Evolutionary conservation across 1,140 invertebrate species (phyloP), one percentile per base, ranked within the genome.

Genomic region (Panagrolaimus sp.): DNA sequence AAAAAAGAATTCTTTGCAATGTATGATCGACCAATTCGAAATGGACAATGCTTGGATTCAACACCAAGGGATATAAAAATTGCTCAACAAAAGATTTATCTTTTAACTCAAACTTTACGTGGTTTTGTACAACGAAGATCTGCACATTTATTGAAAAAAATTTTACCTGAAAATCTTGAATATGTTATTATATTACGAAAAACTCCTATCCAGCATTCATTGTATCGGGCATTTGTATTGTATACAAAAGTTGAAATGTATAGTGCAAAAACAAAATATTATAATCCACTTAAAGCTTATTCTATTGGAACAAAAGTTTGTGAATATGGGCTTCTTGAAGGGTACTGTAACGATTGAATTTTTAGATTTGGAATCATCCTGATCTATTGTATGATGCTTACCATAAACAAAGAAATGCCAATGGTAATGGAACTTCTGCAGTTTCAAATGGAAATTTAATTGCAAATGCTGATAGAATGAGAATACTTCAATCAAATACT

Each of bases 361-460:
- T 68, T 58, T 81, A 90, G 89, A 98, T 99, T 74, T 98, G 95
- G 94, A 98, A 98, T 83, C 96, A 98, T 86, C 95, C 96, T 0
- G 96, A 98, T 85, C 90, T 98, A 63, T 83, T 98, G 43, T 94
- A 93, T 81, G 90, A 94, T 83, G 91, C 94, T 28, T 26, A 26
- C 24, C n/a, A 62, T 55, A 74, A 67, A 15, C 21, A 66, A 14
- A 55, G 64, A 38, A 32, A 45, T n/a, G 17, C 38, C 24, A 68
- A 58, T 10, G 52, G 21, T 14, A 21, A 58, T 38, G 32, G 32
- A 21, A n/a, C 17, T 21, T 12, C 21, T 5, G 4, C 17, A 21
- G 5, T 58, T 12, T 10, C 52, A n/a, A 58, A 17, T 21, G 52
- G 52, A 0, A 21, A 12, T 6, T 58, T 28, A 21, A 12, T 21